These are phyloP conservation scores for Nesidiocoris tenuis DNA, from an alignment of 2,888 invertebrate genomes.

Conservation along the genomic window DNA sequence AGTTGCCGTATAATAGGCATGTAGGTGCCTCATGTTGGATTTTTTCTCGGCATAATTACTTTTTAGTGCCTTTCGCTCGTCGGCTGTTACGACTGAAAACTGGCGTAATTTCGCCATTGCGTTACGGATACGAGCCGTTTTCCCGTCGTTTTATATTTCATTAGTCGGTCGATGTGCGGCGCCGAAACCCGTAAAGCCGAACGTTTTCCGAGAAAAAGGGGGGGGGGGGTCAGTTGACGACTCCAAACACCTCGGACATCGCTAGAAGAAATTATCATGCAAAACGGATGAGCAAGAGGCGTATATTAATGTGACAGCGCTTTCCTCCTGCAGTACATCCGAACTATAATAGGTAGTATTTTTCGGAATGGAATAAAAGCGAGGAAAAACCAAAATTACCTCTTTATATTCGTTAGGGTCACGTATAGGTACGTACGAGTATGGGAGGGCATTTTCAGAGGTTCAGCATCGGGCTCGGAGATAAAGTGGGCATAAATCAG, in stretches of 20 bases:
- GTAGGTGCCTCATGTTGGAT: background rate
- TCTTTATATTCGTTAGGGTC: slow-evolving; percentile 36
- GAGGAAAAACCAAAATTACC: slow-evolving; percentile 24
- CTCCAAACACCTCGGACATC: background rate
- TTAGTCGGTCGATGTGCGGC: background rate
- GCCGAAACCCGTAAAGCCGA: slow-evolving; percentile 5
- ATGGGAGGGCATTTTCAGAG: slow-evolving; percentile 30
- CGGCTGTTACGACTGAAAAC: background rate
- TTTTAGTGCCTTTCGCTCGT: background rate
- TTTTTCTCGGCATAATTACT: background rate
- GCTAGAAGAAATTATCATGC: slow-evolving; percentile 30
- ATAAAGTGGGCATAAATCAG: slow-evolving; percentile 41
- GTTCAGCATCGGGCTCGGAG: slow-evolving; percentile 14
- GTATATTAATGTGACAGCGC: slow-evolving; percentile 27
- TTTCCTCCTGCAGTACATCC: too few relatives aligned
- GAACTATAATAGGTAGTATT: too few relatives aligned
- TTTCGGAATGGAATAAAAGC: background rate
- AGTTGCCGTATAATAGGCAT: background rate
- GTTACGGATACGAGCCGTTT: background rate
- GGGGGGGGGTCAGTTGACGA: background rate
- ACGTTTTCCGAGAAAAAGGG: background rate
- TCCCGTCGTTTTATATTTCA: slow-evolving; percentile 1
- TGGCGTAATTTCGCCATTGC: background rate
- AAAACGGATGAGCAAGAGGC: slow-evolving; percentile 21
- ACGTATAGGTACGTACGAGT: background rate